These are phyloP conservation scores for Paedocypris micromegethes DNA, from an alignment of 2,797 vertebrate genomes.

Conservation along the genomic window DNA sequence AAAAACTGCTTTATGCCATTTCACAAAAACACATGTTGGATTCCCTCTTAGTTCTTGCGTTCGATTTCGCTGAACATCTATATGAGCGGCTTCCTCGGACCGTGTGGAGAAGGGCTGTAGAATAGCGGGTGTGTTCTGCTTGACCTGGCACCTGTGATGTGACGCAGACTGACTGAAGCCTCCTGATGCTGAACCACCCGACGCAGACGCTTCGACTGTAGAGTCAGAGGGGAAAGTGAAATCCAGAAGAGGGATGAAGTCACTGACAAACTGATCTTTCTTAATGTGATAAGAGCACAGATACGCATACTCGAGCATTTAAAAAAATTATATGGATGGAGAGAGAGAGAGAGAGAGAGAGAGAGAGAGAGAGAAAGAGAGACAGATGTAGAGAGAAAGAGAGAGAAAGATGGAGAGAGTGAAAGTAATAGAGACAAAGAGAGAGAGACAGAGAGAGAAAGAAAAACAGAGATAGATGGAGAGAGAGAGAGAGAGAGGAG, in stretches of 20 bases:
- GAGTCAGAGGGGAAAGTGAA: slow-evolving; percentile 55
- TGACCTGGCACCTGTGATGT: slow-evolving; percentile 68
- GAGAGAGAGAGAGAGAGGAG: too few species aligned
- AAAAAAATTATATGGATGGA: slow-evolving; percentile 23
- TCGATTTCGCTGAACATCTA: too few species aligned
- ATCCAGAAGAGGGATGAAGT: slow-evolving; percentile 54
- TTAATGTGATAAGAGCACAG: slow-evolving; percentile 57
- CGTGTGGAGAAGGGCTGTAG: slow-evolving; percentile 16
- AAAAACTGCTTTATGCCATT: slow-evolving; percentile 19
- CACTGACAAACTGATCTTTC: slow-evolving; percentile 62
- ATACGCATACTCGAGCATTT: slow-evolving; percentile 46
- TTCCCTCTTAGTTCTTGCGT: too few species aligned
- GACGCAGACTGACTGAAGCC: slow-evolving; percentile 69
- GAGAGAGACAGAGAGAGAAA: too few species aligned
- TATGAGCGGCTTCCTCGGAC: neutral
- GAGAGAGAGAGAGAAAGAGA: too few species aligned
- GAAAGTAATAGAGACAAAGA: too few species aligned
- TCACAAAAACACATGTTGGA: slow-evolving; percentile 18
- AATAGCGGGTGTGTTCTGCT: slow-evolving; percentile 60
- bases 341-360: slow-evolving; percentile 1
- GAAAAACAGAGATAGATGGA: too few species aligned
- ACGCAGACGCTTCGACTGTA: slow-evolving; percentile 58
- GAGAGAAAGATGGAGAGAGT: too few species aligned
- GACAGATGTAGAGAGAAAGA: too few species aligned
- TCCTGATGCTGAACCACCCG: slow-evolving; percentile 56